Percentiles rank a stretch among this genome's conserved stretches.
Evolutionary conservation across 2,888 invertebrate genomes (phyloP).

Genomic region (Eustalomyia histrio): DNA sequence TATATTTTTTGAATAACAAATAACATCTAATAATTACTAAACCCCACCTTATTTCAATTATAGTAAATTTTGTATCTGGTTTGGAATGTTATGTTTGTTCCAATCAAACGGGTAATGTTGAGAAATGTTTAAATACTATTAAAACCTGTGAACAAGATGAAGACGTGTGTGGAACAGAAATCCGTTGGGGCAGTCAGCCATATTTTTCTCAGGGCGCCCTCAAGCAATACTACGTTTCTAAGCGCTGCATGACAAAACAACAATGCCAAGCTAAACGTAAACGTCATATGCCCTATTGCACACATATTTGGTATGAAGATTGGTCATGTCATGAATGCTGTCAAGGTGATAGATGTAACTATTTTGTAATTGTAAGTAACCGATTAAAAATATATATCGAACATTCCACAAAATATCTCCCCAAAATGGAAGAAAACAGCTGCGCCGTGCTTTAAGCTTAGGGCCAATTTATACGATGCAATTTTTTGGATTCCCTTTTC

Average conservation of each 20-base stretch:
- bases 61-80: conserved; percentile 78
- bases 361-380: conserved; percentile 93
- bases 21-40: neutral
- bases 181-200: conserved; percentile 94
- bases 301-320: conserved; percentile 96
- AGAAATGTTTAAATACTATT: conserved; percentile 95
- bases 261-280: conserved; percentile 87
- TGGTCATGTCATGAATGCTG: conserved; percentile 98
- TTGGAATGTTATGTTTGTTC: conserved; percentile 97
- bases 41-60: conserved; percentile 21
- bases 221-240: conserved; percentile 95
- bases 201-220: conserved; percentile 96
- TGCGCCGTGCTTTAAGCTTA: too few relatives aligned
- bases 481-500: too few relatives aligned
- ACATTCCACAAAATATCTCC: too few relatives aligned
- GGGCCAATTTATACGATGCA: too few relatives aligned
- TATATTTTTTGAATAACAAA: conserved; percentile 57
- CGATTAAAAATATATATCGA: too few relatives aligned
- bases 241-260: conserved; percentile 90
- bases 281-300: conserved; percentile 88
- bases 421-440: too few relatives aligned
- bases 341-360: conserved; percentile 96
- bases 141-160: conserved; percentile 93
- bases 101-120: conserved; percentile 93
- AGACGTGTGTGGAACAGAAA: conserved; percentile 85